A percentile compares a stretch with the other conserved stretches of the same genome.
phyloP scores from a whole-genome alignment of 92 coral and sea anemone genomes.

The Blastomussa wellsi region DNA sequence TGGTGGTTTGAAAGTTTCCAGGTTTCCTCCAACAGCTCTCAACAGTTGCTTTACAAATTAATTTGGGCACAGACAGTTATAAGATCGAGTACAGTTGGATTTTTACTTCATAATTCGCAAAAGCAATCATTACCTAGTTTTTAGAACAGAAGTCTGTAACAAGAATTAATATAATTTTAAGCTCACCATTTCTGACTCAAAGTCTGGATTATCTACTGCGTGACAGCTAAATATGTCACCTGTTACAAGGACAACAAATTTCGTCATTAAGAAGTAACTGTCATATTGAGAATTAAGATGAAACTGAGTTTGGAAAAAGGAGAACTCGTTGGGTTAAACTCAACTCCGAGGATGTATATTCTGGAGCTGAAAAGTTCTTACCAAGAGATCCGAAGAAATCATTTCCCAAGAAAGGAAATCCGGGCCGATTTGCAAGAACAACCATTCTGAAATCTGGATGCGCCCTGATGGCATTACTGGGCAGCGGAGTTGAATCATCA shows the following conservation, averaged over 20 bases:
- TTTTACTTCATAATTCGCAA: background rate
- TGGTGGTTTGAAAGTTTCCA: too few relatives aligned
- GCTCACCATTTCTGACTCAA: conserved; percentile 95
- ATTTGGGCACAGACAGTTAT: too few relatives aligned
- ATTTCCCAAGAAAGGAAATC: conserved; percentile 97
- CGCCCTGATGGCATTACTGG: conserved; percentile 74
- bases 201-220: conserved; percentile 97
- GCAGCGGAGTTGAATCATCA: conserved; percentile 41
- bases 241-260: conserved; percentile 4
- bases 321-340: background rate
- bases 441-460: conserved; percentile 93
- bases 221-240: conserved; percentile 99
- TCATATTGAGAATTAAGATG: background rate
- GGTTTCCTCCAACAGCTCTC: too few relatives aligned
- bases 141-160: background rate
- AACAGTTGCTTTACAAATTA: too few relatives aligned
- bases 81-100: too few relatives aligned
- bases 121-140: background rate
- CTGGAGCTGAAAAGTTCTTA: conserved; percentile 33
- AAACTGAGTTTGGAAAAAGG: background rate
- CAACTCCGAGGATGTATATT: background rate
- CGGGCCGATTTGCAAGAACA: conserved; percentile 97
- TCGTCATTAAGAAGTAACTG: too few relatives aligned
- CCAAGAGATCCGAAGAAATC: conserved; percentile 98
- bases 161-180: background rate